phyloP scores from a whole-genome alignment of 2,797 vertebrate genomes.

The Enteromius anoplus region DNA sequence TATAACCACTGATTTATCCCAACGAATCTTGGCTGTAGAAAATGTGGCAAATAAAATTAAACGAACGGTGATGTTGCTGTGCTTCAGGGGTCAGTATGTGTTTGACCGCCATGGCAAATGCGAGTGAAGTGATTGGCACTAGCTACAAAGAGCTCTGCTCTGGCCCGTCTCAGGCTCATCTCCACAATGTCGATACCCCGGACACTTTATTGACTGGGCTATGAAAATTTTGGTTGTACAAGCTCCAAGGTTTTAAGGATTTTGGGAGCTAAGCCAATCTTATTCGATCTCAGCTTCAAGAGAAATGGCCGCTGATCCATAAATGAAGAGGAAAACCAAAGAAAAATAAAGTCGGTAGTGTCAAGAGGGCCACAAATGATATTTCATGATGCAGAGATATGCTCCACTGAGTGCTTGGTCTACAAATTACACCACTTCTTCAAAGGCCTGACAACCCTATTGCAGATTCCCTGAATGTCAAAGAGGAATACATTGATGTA shows the following conservation, averaged over 20 bases:
- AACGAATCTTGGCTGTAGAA: not conserved
- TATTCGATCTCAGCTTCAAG: slow-evolving; percentile 56
- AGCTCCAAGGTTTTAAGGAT: slow-evolving; percentile 49
- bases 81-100: not conserved
- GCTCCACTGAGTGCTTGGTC: slow-evolving; percentile 19
- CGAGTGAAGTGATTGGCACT: slow-evolving; percentile 23
- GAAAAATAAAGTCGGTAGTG: slow-evolving; percentile 12
- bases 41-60: not conserved
- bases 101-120: not conserved
- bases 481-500: not conserved
- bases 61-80: slow-evolving; percentile 10
- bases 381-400: slow-evolving; percentile 17
- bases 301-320: slow-evolving; percentile 55
- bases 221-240: slow-evolving; percentile 51
- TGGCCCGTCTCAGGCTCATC: not conserved
- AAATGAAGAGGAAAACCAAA: not conserved
- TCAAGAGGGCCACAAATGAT: slow-evolving; percentile 11
- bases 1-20: slow-evolving; percentile 20
- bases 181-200: slow-evolving; percentile 50
- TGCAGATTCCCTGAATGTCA: not conserved
- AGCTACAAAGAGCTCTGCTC: not conserved
- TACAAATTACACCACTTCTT: slow-evolving; percentile 20
- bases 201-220: slow-evolving; percentile 57
- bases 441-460: not conserved
- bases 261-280: slow-evolving; percentile 64